These are phyloP conservation scores for Graptemys geographica DNA, from an alignment of 2,797 vertebrate genomes.

Conservation along the genomic window DNA sequence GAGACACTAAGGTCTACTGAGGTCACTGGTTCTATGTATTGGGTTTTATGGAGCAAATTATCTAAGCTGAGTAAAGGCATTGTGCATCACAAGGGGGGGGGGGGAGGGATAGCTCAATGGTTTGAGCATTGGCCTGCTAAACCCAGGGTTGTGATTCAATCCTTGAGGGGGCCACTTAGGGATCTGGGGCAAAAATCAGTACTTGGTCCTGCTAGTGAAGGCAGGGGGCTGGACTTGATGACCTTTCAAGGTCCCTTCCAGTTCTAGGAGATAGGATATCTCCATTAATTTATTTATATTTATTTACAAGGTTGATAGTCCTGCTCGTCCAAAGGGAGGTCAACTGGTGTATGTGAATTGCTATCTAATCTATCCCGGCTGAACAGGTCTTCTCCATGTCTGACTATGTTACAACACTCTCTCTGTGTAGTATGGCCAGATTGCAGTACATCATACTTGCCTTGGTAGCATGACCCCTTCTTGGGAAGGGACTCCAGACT, in stretches of 20 bases:
- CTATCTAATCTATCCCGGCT: background rate
- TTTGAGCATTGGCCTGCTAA: no score
- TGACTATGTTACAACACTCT: background rate
- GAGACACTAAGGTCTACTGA: background rate
- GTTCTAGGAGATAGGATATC: no score
- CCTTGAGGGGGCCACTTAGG: no score
- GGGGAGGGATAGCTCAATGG: no score
- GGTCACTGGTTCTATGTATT: background rate
- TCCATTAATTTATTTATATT: no score
- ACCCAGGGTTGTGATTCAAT: no score
- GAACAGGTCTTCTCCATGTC: background rate
- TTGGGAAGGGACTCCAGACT: background rate
- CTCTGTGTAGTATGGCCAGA: background rate
- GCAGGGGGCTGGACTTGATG: no score
- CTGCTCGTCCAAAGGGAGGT: accelerated
- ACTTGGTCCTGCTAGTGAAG: no score
- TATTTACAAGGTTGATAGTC: no score
- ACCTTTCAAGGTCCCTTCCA: no score
- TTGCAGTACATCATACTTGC: background rate
- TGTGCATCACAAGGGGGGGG: background rate
- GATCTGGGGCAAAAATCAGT: no score
- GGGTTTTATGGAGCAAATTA: accelerated
- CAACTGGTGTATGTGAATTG: background rate
- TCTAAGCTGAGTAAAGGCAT: accelerated
- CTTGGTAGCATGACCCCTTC: background rate